A percentile compares a stretch with the other conserved stretches of the same genome.
phyloP scores from a whole-genome alignment of 2,888 invertebrate species.

The Oxycera nigricornis region DNA sequence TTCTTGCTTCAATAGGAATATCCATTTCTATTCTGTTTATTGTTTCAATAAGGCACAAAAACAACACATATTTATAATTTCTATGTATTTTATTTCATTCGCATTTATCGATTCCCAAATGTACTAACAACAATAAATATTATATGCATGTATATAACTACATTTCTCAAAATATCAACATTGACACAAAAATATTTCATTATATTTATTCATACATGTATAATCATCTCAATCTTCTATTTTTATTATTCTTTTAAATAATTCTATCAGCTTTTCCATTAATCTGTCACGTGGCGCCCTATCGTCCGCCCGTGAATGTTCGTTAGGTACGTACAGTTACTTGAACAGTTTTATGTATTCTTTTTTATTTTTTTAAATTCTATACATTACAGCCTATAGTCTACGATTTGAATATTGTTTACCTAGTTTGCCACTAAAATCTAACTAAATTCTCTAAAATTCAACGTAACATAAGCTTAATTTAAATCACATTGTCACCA shows the following conservation, averaged over 20 bases:
- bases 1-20: no score
- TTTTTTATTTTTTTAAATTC: neutral
- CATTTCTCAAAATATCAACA: constrained; percentile 38
- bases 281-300: neutral
- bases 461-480: neutral
- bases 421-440: neutral
- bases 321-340: constrained; percentile 20
- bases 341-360: neutral
- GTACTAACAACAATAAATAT: constrained; percentile 2
- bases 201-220: constrained; percentile 14
- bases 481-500: constrained; percentile 32
- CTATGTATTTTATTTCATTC: constrained; percentile 22
- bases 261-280: neutral
- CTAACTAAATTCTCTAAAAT: neutral
- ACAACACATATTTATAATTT: no score
- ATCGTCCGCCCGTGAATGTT: neutral
- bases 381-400: neutral
- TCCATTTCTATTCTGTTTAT: no score
- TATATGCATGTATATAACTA: constrained; percentile 31
- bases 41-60: no score
- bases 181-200: constrained; percentile 38
- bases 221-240: neutral
- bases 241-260: neutral
- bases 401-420: neutral
- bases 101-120: neutral